Conservation (phyloP, 2,888 invertebrate genomes). For the Melieria picta region DNA sequence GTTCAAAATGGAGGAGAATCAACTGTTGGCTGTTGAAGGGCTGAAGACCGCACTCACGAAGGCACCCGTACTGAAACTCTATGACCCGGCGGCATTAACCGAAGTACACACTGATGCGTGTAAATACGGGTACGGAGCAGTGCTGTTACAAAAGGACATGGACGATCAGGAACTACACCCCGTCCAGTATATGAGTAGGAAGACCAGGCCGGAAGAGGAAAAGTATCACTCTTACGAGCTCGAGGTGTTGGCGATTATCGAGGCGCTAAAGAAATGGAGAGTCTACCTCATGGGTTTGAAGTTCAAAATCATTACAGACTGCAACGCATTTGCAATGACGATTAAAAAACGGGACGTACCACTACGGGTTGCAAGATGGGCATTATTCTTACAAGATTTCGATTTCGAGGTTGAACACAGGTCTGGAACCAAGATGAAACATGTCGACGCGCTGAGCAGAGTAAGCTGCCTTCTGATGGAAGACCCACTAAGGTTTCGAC, state of each 20-base stretch:
- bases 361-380: conserved; percentile 36
- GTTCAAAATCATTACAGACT: conserved; percentile 35
- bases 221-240: conserved; percentile 31
- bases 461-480: conserved; percentile 32
- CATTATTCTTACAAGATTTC: conserved; percentile 37
- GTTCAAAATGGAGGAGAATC: conserved; percentile 34
- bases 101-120: conserved; percentile 37
- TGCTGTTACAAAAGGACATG: conserved; percentile 30
- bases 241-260: conserved; percentile 25
- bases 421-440: conserved; percentile 34
- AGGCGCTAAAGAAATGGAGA: conserved; percentile 31
- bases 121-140: conserved; percentile 36
- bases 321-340: conserved; percentile 37
- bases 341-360: conserved; percentile 37
- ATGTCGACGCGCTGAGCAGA: conserved; percentile 39
- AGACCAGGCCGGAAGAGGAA: conserved; percentile 18
- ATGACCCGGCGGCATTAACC: conserved; percentile 18
- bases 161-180: conserved; percentile 37
- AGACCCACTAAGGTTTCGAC: conserved; percentile 31
- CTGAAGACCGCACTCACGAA: conserved; percentile 33
- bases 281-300: conserved; percentile 26
- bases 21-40: conserved; percentile 25
- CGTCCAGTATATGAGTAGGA: conserved; percentile 35
- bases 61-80: conserved; percentile 38
- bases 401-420: conserved; percentile 39